These are phyloP conservation scores for Bombylius major DNA, from an alignment of 2,888 invertebrate species.

Conservation along the genomic window DNA sequence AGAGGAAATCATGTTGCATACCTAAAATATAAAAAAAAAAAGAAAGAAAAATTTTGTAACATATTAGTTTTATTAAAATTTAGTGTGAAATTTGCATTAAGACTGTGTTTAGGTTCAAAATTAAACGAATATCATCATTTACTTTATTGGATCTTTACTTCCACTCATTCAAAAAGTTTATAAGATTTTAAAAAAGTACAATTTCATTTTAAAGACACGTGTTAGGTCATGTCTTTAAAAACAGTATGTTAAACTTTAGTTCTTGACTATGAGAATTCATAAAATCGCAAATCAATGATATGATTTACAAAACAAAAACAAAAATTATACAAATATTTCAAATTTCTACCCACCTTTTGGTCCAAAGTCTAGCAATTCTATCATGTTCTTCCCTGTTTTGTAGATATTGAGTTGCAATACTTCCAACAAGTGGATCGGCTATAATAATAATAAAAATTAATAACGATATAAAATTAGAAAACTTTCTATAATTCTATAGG, in stretches of 20 bases:
- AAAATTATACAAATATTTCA: not conserved
- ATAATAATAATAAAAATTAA: slow-evolving; percentile 28
- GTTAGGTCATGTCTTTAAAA: no score
- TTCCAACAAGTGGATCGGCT: slow-evolving; percentile 95
- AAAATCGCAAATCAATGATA: not conserved
- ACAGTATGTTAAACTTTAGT: no score
- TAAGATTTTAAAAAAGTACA: no score
- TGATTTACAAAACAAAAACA: not conserved
- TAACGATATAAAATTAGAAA: no score
- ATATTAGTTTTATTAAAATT: not conserved
- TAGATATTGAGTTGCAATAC: slow-evolving; percentile 95
- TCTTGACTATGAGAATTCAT: not conserved
- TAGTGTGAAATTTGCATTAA: not conserved
- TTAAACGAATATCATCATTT: no score
- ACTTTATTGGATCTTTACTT: no score
- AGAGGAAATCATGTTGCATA: slow-evolving; percentile 36
- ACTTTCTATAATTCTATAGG: no score
- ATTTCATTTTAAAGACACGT: no score
- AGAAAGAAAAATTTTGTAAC: not conserved
- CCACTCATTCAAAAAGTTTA: no score
- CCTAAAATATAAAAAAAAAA: slow-evolving; percentile 15
- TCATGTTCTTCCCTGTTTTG: slow-evolving; percentile 97
- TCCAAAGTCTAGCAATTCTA: slow-evolving; percentile 96
- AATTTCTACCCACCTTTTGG: slow-evolving; percentile 62
- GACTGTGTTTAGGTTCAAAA: no score